Conservation (phyloP, 2,113 vertebrate species). For the Actenoides lindsayi region DNA sequence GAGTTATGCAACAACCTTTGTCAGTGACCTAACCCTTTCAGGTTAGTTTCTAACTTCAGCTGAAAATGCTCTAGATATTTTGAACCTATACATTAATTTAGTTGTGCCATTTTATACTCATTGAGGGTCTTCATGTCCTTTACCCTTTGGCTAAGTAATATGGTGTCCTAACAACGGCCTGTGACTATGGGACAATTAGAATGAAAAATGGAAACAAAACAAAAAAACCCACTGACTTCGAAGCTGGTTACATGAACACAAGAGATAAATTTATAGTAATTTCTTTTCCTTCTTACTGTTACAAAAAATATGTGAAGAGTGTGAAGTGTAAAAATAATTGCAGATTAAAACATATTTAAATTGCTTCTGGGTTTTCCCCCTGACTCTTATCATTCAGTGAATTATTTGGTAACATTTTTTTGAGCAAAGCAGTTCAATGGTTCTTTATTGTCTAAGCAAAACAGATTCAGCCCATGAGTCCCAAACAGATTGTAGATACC, state of each 20-base stretch:
- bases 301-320: not conserved
- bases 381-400: not conserved
- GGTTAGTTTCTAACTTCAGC: not conserved
- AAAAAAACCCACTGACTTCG: not conserved
- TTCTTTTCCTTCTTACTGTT: not conserved
- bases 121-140: not conserved
- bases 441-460: not conserved
- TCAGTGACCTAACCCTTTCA: slow-evolving; percentile 16
- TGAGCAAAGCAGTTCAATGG: not conserved
- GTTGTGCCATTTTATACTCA: not conserved
- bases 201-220: not conserved
- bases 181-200: not conserved
- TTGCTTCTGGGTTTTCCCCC: rapidly evolving
- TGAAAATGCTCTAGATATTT: not conserved
- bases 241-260: not conserved
- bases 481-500: not conserved
- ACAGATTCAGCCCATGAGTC: not conserved
- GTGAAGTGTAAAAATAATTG: not conserved
- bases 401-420: not conserved
- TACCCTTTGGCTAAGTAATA: not conserved
- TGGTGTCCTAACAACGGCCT: not conserved
- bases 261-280: not conserved
- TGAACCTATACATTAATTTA: not conserved
- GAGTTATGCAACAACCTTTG: slow-evolving; percentile 38
- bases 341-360: not conserved